Evolutionary conservation across 2,888 invertebrate genomes (phyloP), one percentile per base, ranked within the genome.

Genomic region (Blastobasis lacticolella): DNA sequence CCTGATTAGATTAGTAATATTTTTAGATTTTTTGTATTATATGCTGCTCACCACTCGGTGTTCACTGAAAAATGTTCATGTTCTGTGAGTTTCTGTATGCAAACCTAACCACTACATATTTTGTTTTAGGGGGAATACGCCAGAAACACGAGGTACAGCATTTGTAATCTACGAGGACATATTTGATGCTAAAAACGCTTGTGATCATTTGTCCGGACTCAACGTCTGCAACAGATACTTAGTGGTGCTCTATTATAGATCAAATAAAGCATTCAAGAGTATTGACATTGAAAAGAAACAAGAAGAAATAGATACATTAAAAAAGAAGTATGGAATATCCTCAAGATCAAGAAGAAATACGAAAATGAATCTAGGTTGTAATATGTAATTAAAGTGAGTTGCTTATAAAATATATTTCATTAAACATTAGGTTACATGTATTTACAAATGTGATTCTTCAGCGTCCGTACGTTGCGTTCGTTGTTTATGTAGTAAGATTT

Each of bases 121-220:
- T 57, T 57, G 59, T 90, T 91, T 42, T 81, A 97, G 95, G 40
- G 99, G 99, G 0, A 99, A 98, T 72, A 99, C 98, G 37, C 95
- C 98, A 9, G 99, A 99, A 82, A 97, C 98, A 0, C 92, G 97
- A 78, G 99, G 99, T 49, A 99, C 99, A 40, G 99, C 99, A 23
- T 99, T 99, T 91, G 98, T 99, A 48, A 97, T 99, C 0, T 99
- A 98, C 81, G 99, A 99, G 88, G 99, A 99, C 75, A 99, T 99
- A 69, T 99, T 99, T 89, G 99, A 99, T 90, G 99, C 99, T 0
- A 99, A 99, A 84, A 99, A 99, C 89, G 99, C 99, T 4, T 99
- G 99, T 83, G 99, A 99, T 79, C 99, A 99, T 83, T 89, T 99
- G 51, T 98, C 98, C 51, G 99, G 99, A 6, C 99, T 99, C 81